Conservation (phyloP, 1,140 invertebrate species). For the Arctopsyche grandis region DNA sequence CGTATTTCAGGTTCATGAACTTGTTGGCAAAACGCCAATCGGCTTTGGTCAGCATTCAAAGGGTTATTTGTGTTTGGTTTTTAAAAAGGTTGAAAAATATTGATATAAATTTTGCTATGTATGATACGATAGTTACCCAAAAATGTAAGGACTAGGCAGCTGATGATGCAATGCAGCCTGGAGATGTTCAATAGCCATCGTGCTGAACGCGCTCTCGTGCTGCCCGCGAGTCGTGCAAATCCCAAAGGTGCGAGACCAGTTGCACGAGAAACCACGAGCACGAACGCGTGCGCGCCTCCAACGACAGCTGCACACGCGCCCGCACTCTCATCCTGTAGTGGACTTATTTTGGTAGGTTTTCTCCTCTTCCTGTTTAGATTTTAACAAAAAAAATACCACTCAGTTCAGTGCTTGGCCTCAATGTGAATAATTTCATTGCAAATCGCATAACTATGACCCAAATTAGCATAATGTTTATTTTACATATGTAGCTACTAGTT, state of each 20-base stretch:
- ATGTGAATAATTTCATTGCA: too few relatives aligned
- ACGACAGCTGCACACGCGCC: conserved; percentile 24
- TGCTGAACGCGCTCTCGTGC: conserved; percentile 54
- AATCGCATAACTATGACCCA: too few relatives aligned
- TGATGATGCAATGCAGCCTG: conserved; percentile 60
- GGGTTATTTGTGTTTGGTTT: too few relatives aligned
- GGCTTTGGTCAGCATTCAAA: too few relatives aligned
- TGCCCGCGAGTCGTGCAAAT: conserved; percentile 55
- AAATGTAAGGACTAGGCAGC: conserved; percentile 60
- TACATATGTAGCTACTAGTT: too few relatives aligned
- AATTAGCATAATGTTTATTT: too few relatives aligned
- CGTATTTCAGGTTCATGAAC: too few relatives aligned
- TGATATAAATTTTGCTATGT: too few relatives aligned
- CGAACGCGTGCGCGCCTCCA: conserved; percentile 51
- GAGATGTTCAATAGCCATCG: conserved; percentile 60
- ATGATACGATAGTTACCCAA: conserved; percentile 56
- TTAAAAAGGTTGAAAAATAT: too few relatives aligned
- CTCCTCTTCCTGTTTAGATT: background rate
- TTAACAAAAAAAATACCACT: too few relatives aligned
- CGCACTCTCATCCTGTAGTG: background rate
- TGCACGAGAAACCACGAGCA: conserved; percentile 58
- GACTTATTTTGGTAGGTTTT: background rate
- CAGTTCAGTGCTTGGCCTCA: too few relatives aligned
- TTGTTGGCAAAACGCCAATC: too few relatives aligned
- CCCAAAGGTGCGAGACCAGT: conserved; percentile 62